Evolutionary conservation across 2,113 vertebrate genomes (phyloP).

Genomic region (Clupea harengus): DNA sequence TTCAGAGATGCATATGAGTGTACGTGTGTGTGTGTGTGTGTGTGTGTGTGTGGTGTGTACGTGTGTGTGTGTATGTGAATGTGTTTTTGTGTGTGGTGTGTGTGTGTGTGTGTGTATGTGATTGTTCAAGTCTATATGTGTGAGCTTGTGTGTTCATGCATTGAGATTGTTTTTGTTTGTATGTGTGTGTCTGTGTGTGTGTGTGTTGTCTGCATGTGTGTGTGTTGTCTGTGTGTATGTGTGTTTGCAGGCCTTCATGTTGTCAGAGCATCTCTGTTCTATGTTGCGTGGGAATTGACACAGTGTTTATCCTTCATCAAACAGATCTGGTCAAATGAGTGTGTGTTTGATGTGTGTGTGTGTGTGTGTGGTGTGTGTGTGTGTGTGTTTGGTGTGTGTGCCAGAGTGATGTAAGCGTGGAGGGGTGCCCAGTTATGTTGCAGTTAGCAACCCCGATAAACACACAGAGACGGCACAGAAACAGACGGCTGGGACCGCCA

Average conservation of each 20-base stretch:
- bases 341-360: neutral
- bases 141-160: no score
- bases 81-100: no score
- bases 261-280: conserved; percentile 17
- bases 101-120: neutral
- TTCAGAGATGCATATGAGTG: neutral
- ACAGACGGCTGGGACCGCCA: neutral
- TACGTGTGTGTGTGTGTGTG: no score
- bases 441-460: conserved; percentile 53
- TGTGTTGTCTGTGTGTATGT: neutral
- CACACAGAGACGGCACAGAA: conserved; percentile 14
- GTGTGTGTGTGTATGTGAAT: no score
- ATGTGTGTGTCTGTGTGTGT: neutral
- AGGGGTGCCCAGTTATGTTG: conserved; percentile 26
- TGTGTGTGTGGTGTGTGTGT: neutral
- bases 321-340: conserved; percentile 35
- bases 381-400: conserved; percentile 24
- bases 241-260: neutral
- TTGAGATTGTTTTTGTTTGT: neutral
- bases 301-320: conserved; percentile 52
- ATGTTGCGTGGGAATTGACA: conserved; percentile 29
- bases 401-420: conserved; percentile 27
- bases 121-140: no score
- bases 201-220: neutral
- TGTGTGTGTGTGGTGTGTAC: neutral